Evolutionary conservation across 2,888 invertebrate species (phyloP).

Genomic region (Hoplodrina ambigua): DNA sequence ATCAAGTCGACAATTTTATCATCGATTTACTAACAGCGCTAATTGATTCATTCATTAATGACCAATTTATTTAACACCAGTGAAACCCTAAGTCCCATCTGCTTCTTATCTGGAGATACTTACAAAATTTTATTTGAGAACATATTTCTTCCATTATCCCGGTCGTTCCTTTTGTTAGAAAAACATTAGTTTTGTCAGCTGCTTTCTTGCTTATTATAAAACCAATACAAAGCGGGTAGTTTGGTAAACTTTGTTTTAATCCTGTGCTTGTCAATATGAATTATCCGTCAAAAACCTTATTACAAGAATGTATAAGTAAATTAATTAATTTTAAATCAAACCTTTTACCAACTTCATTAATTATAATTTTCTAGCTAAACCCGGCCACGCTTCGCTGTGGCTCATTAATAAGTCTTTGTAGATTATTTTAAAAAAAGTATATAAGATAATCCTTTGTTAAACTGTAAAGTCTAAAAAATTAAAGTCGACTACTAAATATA

Average conservation of each 20-base stretch:
- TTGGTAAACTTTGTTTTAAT: not conserved
- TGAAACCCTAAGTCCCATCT: constrained; percentile 51
- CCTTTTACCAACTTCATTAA: too few relatives aligned
- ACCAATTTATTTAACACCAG: constrained; percentile 62
- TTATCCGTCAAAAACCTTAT: too few relatives aligned
- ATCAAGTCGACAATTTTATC: constrained; percentile 71
- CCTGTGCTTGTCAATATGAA: not conserved
- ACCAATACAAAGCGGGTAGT: constrained; percentile 5
- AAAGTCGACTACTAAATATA: too few relatives aligned
- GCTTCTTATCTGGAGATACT: constrained; percentile 46
- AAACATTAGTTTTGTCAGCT: constrained; percentile 11
- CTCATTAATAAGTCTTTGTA: too few relatives aligned
- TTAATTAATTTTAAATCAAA: too few relatives aligned
- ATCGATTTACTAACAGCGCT: constrained; percentile 69
- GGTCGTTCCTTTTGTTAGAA: not conserved
- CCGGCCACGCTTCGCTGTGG: too few relatives aligned
- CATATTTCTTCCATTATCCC: constrained; percentile 37
- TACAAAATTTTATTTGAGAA: constrained; percentile 21
- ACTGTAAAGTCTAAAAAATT: too few relatives aligned
- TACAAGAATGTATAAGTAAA: too few relatives aligned
- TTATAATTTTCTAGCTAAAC: too few relatives aligned
- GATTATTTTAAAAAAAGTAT: too few relatives aligned
- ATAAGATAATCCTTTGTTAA: too few relatives aligned
- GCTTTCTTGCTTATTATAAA: constrained; percentile 9
- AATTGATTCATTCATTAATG: constrained; percentile 76